Evolutionary conservation across 2,888 invertebrate genomes (phyloP).

Genomic region (Cepaea hortensis): DNA sequence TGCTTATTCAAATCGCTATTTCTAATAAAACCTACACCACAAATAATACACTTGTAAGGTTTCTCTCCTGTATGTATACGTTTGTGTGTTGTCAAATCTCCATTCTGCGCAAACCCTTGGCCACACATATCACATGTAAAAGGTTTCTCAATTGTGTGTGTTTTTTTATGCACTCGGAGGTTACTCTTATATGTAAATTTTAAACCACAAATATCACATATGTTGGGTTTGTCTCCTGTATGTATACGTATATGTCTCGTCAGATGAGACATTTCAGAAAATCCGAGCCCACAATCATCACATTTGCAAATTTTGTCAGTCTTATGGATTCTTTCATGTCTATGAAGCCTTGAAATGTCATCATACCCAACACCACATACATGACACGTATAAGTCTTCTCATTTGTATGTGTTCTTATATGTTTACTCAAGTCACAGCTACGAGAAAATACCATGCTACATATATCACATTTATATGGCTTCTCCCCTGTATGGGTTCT

Average conservation of each 20-base stretch:
- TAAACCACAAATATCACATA: constrained; percentile 41
- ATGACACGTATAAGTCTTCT: no score
- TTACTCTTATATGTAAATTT: constrained; percentile 37
- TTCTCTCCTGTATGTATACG: no score
- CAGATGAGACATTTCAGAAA: not conserved
- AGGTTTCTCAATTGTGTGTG: constrained; percentile 38
- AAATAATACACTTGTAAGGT: not conserved
- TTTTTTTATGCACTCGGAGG: not conserved
- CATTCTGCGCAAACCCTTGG: constrained; percentile 37
- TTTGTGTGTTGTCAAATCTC: not conserved
- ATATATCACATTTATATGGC: no score
- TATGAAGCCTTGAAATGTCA: not conserved
- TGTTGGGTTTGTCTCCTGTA: constrained; percentile 45
- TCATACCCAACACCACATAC: not conserved
- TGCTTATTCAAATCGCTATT: not conserved
- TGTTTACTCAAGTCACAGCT: no score
- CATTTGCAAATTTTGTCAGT: not conserved
- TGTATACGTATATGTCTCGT: constrained; percentile 9
- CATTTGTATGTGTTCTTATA: no score
- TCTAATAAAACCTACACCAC: not conserved
- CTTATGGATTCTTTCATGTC: not conserved
- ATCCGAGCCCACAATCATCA: not conserved
- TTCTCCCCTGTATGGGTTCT: no score
- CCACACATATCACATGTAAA: constrained; percentile 45
- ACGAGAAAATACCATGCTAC: no score